Base-by-base conservation (phyloP, 2,113 vertebrate species). In the Cacatua alba region DNA sequence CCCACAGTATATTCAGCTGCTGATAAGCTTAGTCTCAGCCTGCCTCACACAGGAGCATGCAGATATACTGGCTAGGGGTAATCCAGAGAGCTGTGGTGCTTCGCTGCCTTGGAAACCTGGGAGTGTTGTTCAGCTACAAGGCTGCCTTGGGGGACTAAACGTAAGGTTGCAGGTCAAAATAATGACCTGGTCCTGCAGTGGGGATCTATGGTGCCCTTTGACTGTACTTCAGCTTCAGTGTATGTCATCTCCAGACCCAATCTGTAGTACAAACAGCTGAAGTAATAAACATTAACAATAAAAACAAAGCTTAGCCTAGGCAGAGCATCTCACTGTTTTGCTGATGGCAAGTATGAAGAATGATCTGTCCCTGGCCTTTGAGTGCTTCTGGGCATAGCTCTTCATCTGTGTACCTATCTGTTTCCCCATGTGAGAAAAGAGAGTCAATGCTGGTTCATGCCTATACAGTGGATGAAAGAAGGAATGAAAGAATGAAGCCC, bases 401-500 rank as follows among this genome's bases (percentile, higher is more conserved):
- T 48, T 39, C 41, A 9, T 11, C 78, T 35, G 17, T 7, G 7
- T 82, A 29, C 24, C 43, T 4, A 8, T 4, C 19, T 18, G 4
- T 14, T 15, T 17, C 10, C 55, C 13, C 43, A 5, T 11, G 37
- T 44, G 29, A 25, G 65, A 12, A 59, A 15, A 25, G 21, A 26
- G 26, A 7, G 33, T 9, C 39, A 2, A 35, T 60, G 60, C 69
- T 74, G 15, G 13, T 9, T 64, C 43, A 1, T 17, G 13, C 18
- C 62, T 5, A 0, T 0, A 3, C 2, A 1, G 11, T 41, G 17
- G 39, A 41, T 41, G 39, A 41, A 41, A 5, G 41, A 41, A 41
- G 10, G 41, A 41, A 41, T 41, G 41, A 41, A 41, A 41, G 41
- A 41, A 41, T 41, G 41, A 41, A 41, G 39, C 16, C 28, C 19